These are phyloP conservation scores for Dendrocincla tyrannina DNA, from an alignment of 2,797 vertebrate genomes.

Conservation along the genomic window DNA sequence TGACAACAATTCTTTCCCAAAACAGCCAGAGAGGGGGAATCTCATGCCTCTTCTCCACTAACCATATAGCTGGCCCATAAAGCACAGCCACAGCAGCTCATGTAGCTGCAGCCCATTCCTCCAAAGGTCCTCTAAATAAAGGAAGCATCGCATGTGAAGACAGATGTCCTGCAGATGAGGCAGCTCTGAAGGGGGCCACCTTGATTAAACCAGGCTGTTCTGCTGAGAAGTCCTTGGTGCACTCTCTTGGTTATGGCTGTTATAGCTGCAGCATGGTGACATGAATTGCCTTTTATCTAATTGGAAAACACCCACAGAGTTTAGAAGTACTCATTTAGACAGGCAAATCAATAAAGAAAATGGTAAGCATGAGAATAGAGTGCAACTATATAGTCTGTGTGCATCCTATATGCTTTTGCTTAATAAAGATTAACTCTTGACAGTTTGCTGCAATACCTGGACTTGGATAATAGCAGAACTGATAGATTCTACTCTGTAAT, in stretches of 20 bases:
- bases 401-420: constrained; percentile 30
- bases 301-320: constrained; percentile 79
- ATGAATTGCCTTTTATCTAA: constrained; percentile 81
- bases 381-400: neutral
- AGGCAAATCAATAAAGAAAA: constrained; percentile 77
- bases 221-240: constrained; percentile 63
- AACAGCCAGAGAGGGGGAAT: neutral
- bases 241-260: constrained; percentile 61
- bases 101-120: neutral
- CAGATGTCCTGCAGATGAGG: constrained; percentile 51
- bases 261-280: constrained; percentile 66
- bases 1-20: neutral
- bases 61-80: neutral
- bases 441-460: neutral
- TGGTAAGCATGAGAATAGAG: constrained; percentile 53
- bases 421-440: constrained; percentile 73
- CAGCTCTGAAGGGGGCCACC: constrained; percentile 25
- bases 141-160: neutral
- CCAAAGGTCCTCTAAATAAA: neutral
- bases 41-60: neutral
- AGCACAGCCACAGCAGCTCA: neutral
- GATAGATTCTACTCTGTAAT: neutral
- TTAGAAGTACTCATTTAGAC: constrained; percentile 75
- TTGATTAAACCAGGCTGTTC: constrained; percentile 72
- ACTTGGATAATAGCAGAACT: neutral